Conservation (phyloP, 2,888 invertebrate species). For the Athalia rosae region DNA sequence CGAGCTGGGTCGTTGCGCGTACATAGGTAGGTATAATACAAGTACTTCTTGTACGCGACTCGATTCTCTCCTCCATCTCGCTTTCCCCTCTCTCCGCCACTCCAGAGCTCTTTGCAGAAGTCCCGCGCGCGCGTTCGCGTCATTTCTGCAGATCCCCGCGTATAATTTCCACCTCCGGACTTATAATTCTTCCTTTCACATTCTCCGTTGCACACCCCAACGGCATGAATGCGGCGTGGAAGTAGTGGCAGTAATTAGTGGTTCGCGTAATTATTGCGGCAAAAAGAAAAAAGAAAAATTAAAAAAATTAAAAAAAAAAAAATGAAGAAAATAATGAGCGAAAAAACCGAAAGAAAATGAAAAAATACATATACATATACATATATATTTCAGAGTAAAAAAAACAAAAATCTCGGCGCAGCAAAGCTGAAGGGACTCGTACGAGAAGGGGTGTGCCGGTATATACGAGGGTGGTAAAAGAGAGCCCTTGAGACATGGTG, state of each 20-base stretch:
- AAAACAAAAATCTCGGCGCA: no score
- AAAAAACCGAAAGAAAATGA: neutral
- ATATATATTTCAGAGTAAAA: no score
- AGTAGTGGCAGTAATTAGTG: constrained; percentile 42
- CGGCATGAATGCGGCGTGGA: constrained; percentile 40
- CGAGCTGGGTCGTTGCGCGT: neutral
- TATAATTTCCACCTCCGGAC: constrained; percentile 34
- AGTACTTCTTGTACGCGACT: constrained; percentile 34
- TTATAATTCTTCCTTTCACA: neutral
- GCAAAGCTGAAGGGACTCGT: no score
- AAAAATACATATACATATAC: no score
- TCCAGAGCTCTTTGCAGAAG: constrained; percentile 48
- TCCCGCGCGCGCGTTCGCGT: constrained; percentile 43
- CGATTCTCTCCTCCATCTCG: neutral
- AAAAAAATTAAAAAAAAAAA: no score
- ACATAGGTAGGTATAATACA: no score
- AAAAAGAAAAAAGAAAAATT: constrained; percentile 14
- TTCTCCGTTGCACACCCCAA: constrained; percentile 44
- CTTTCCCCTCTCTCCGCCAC: constrained; percentile 3
- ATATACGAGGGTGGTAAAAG: constrained; percentile 42
- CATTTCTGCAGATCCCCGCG: constrained; percentile 49
- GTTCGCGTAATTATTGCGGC: constrained; percentile 41
- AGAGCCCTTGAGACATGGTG: constrained; percentile 50
- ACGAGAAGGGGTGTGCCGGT: neutral
- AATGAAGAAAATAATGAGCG: no score